Evolutionary conservation across 2,888 invertebrate genomes (phyloP).

Genomic region (Drosophila engyochracea): DNA sequence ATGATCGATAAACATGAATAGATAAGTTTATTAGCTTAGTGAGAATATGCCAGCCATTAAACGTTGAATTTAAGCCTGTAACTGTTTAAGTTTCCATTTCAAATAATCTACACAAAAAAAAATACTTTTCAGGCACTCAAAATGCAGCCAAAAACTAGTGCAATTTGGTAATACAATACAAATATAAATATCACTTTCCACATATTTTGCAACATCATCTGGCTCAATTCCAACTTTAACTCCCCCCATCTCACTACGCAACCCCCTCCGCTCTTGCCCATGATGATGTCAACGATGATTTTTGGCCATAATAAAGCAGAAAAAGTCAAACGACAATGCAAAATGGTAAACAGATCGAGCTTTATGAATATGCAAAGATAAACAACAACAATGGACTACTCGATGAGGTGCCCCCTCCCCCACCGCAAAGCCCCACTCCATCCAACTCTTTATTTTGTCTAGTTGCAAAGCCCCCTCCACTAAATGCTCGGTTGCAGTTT

Average conservation of each 20-base stretch:
- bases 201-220: slow-evolving; percentile 69
- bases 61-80: neutral
- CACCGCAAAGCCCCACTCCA: neutral
- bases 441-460: slow-evolving; percentile 6
- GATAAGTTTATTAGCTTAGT: slow-evolving; percentile 8
- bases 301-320: slow-evolving; percentile 64
- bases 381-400: slow-evolving; percentile 55
- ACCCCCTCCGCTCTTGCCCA: slow-evolving; percentile 3
- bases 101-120: neutral
- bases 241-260: neutral
- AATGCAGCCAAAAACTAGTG: slow-evolving; percentile 18
- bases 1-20: slow-evolving; percentile 13
- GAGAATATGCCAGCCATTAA: neutral
- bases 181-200: slow-evolving; percentile 59
- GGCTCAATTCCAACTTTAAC: slow-evolving; percentile 23
- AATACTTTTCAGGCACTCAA: neutral
- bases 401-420: neutral
- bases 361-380: slow-evolving; percentile 83
- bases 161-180: slow-evolving; percentile 60
- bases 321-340: slow-evolving; percentile 72
- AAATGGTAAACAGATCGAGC: slow-evolving; percentile 74
- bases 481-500: slow-evolving; percentile 34
- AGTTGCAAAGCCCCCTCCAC: slow-evolving; percentile 5
- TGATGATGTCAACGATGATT: slow-evolving; percentile 53
- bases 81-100: neutral